Conservation (phyloP, 2,888 invertebrate species). For the Drosophila robusta region DNA sequence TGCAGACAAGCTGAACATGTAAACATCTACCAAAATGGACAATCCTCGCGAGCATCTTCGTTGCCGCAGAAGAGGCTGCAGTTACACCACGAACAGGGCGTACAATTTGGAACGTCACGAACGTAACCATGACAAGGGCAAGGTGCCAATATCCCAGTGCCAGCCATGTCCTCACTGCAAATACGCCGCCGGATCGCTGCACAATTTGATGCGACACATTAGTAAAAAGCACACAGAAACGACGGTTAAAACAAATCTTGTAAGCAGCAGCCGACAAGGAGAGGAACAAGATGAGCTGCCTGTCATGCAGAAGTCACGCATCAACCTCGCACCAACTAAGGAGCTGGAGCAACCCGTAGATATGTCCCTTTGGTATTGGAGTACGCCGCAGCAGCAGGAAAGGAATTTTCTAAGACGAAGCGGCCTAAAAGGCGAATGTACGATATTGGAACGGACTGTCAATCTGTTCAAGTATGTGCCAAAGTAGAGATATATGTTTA, state of each 20-base stretch:
- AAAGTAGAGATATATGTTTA: background rate
- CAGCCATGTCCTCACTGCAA: slow-evolving; percentile 52
- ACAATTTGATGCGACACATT: slow-evolving; percentile 50
- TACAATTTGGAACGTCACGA: slow-evolving; percentile 50
- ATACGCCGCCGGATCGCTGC: slow-evolving; percentile 53
- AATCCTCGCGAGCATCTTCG: slow-evolving; percentile 44
- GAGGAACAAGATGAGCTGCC: background rate
- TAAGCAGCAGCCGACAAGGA: background rate
- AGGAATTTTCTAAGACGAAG: slow-evolving; percentile 36
- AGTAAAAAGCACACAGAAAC: slow-evolving; percentile 38
- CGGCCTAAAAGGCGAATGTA: slow-evolving; percentile 19
- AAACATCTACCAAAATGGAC: slow-evolving; percentile 32
- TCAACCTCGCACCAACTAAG: background rate
- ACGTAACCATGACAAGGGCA: slow-evolving; percentile 51
- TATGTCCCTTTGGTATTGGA: slow-evolving; percentile 43
- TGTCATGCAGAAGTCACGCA: background rate
- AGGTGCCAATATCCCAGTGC: slow-evolving; percentile 47
- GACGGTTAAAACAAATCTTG: slow-evolving; percentile 11
- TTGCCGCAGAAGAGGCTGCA: slow-evolving; percentile 46
- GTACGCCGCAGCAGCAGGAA: slow-evolving; percentile 39
- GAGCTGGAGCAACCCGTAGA: background rate
- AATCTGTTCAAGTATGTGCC: slow-evolving; percentile 37
- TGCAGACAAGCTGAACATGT: slow-evolving; percentile 1
- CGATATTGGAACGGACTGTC: slow-evolving; percentile 25
- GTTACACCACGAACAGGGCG: slow-evolving; percentile 50